Evolutionary conservation across 2,888 invertebrate species (phyloP).

Genomic region (Cantharis lateralis): DNA sequence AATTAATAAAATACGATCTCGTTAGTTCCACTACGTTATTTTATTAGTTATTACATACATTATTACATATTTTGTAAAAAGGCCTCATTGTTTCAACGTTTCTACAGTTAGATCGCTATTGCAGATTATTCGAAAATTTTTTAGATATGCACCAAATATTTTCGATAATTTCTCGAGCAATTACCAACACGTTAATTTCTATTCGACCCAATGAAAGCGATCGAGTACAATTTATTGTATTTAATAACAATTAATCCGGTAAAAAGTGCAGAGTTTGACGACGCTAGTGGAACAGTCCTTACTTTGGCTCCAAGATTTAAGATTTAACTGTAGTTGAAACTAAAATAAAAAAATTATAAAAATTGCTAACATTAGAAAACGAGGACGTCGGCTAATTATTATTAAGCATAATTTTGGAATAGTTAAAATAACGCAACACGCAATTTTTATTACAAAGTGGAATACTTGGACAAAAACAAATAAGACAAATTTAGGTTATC

Average conservation of each 20-base stretch:
- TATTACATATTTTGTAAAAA: neutral
- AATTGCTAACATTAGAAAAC: neutral
- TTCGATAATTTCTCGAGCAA: neutral
- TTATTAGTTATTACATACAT: neutral
- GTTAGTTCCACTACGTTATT: neutral
- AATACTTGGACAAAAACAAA: neutral
- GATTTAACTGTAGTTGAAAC: neutral
- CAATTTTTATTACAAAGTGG: neutral
- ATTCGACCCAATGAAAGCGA: neutral
- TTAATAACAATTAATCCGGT: neutral
- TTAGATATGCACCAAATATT: neutral
- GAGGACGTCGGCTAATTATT: neutral
- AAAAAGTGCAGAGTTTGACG: neutral
- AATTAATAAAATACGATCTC: neutral
- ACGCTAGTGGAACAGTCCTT: neutral
- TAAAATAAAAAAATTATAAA: neutral
- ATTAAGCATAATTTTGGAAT: neutral
- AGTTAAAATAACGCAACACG: neutral
- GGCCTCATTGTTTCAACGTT: neutral
- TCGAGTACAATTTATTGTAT: neutral
- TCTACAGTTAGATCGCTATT: neutral
- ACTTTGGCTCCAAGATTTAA: neutral
- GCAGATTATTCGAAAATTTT: neutral
- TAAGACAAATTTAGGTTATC: neutral
- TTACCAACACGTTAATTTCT: neutral